These are phyloP conservation scores for Nomada ruficornis DNA, from an alignment of 2,888 invertebrate species.

Conservation along the genomic window DNA sequence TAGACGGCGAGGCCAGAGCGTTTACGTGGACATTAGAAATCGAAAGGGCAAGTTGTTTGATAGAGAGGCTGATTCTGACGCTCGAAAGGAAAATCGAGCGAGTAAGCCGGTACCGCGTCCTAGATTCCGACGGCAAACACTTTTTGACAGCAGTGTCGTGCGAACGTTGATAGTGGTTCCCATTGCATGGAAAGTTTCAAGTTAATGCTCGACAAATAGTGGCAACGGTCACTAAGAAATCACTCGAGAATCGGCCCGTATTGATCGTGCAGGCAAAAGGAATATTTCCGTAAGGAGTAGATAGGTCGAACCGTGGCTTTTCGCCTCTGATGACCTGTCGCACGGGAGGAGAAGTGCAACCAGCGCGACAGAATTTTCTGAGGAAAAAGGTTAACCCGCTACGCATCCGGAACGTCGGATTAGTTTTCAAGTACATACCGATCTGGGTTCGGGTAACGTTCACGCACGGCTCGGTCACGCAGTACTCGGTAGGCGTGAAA, in stretches of 20 bases:
- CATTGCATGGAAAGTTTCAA: slow-evolving; percentile 13
- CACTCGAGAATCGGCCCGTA: slow-evolving; percentile 20
- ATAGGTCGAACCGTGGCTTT: slow-evolving; percentile 35
- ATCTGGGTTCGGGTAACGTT: slow-evolving; percentile 73
- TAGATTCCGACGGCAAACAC: slow-evolving; percentile 53
- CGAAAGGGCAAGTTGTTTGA: slow-evolving; percentile 2
- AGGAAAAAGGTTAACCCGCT: slow-evolving; percentile 42
- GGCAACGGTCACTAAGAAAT: slow-evolving; percentile 15
- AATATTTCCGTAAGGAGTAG: slow-evolving; percentile 37
- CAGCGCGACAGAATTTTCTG: slow-evolving; percentile 24
- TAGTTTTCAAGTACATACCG: slow-evolving; percentile 74
- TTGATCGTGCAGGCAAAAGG: slow-evolving; percentile 42
- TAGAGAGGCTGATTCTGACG: slow-evolving; percentile 13
- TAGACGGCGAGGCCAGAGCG: neutral
- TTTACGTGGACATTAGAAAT: slow-evolving; percentile 12
- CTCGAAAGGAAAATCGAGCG: slow-evolving; percentile 50
- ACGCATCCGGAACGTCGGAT: slow-evolving; percentile 21
- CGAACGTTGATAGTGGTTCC: slow-evolving; percentile 30
- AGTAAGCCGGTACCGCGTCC: slow-evolving; percentile 64
- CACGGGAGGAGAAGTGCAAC: slow-evolving; percentile 23
- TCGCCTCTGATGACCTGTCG: slow-evolving; percentile 39
- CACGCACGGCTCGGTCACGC: slow-evolving; percentile 76
- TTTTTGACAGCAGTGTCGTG: slow-evolving; percentile 66
- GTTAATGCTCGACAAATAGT: neutral
- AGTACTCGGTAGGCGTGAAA: slow-evolving; percentile 77